These are phyloP conservation scores for Bettongia penicillata DNA, from an alignment of 2,113 vertebrate genomes.

Conservation along the genomic window DNA sequence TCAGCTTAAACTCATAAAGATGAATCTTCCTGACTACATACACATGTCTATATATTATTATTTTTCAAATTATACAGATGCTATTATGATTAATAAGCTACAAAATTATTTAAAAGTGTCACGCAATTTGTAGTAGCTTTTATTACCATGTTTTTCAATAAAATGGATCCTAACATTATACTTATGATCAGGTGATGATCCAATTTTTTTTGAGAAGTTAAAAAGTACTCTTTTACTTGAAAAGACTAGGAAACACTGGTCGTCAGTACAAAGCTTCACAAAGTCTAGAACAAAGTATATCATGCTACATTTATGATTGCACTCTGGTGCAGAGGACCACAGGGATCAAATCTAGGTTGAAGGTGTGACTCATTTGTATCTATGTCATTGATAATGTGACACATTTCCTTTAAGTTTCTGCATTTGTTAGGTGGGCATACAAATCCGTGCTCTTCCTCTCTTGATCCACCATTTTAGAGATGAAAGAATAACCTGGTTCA, in stretches of 20 bases:
- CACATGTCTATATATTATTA: background rate
- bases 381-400: background rate
- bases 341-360: background rate
- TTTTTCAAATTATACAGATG: background rate
- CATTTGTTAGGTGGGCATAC: background rate
- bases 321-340: background rate
- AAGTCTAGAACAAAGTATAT: background rate
- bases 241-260: background rate
- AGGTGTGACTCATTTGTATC: background rate
- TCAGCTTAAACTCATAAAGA: background rate
- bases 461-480: background rate
- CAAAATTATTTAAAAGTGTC: background rate
- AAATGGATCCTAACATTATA: background rate
- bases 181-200: too few species aligned
- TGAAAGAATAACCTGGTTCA: background rate
- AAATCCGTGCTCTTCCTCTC: background rate
- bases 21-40: background rate
- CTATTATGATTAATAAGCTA: background rate
- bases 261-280: background rate
- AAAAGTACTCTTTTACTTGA: background rate
- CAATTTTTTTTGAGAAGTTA: background rate
- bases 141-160: background rate
- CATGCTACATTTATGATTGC: background rate
- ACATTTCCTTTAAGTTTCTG: background rate
- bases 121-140: background rate